Conservation (phyloP, 2,113 vertebrate genomes). For the Triplophysa siluroides region DNA sequence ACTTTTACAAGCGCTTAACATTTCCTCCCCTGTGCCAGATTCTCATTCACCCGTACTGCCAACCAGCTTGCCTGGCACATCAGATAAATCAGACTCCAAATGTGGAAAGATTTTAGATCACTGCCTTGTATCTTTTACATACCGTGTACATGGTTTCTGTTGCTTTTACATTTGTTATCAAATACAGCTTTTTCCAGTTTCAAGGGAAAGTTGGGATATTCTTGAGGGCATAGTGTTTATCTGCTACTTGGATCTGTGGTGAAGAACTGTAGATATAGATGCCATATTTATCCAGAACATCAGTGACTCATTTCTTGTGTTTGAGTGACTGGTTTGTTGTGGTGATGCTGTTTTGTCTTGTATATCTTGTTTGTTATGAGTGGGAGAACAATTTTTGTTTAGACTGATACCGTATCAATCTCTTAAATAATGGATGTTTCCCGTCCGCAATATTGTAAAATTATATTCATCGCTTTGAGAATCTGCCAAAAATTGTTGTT, state of each 20-base stretch:
- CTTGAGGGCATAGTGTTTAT: too few species aligned
- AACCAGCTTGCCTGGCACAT: conserved; percentile 64
- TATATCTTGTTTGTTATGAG: not conserved
- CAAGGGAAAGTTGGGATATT: conserved; percentile 31
- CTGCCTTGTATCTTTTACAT: conserved; percentile 42
- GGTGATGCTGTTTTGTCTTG: too few species aligned
- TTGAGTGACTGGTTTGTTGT: too few species aligned
- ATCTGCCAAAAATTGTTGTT: not conserved
- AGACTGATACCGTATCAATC: too few species aligned
- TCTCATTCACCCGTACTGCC: conserved; percentile 45
- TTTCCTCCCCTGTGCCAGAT: conserved; percentile 60
- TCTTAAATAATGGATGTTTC: too few species aligned
- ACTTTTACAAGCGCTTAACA: conserved; percentile 70
- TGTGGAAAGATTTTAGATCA: conserved; percentile 53
- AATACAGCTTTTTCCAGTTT: conserved; percentile 58
- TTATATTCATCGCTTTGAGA: not conserved
- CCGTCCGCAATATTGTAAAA: too few species aligned
- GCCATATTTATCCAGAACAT: too few species aligned
- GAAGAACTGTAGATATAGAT: too few species aligned
- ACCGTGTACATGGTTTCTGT: conserved; percentile 53
- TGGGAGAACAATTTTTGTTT: not conserved
- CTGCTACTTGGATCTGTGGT: too few species aligned
- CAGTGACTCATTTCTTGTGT: too few species aligned
- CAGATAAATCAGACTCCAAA: conserved; percentile 36
- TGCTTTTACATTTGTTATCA: conserved; percentile 65